phyloP scores from a whole-genome alignment of 2,797 vertebrate genomes.

The Danio tinwini region DNA sequence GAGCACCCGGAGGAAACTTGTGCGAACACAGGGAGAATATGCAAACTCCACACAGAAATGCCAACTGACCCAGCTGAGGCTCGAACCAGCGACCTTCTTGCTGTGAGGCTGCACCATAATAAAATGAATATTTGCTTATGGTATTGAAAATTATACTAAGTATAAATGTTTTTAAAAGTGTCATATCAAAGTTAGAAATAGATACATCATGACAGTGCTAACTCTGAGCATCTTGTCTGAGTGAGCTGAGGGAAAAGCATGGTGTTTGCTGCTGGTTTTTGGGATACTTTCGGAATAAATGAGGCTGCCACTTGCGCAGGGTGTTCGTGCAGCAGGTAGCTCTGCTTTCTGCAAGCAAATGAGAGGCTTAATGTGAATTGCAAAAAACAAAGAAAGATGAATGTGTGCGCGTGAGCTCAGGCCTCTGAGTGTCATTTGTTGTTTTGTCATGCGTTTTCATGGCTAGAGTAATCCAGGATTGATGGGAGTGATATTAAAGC shows the following conservation, averaged over 20 bases:
- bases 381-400: constrained; percentile 37
- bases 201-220: no score
- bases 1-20: no score
- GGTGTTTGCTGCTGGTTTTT: constrained; percentile 31
- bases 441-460: constrained; percentile 56
- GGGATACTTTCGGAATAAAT: constrained; percentile 38
- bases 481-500: constrained; percentile 55
- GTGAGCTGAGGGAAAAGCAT: constrained; percentile 23
- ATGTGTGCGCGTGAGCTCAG: constrained; percentile 50
- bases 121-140: no score
- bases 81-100: no score
- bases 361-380: constrained; percentile 49
- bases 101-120: no score
- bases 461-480: constrained; percentile 59
- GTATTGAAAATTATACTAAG: no score
- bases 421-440: constrained; percentile 53
- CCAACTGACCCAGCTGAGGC: no score
- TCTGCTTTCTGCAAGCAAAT: constrained; percentile 49
- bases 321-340: constrained; percentile 38
- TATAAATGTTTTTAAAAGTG: no score
- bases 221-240: neutral
- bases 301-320: constrained; percentile 34
- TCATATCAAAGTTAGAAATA: no score
- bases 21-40: no score
- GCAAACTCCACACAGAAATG: no score